Evolutionary conservation across 2,113 vertebrate species (phyloP).

Genomic region (Oryzias woworae): DNA sequence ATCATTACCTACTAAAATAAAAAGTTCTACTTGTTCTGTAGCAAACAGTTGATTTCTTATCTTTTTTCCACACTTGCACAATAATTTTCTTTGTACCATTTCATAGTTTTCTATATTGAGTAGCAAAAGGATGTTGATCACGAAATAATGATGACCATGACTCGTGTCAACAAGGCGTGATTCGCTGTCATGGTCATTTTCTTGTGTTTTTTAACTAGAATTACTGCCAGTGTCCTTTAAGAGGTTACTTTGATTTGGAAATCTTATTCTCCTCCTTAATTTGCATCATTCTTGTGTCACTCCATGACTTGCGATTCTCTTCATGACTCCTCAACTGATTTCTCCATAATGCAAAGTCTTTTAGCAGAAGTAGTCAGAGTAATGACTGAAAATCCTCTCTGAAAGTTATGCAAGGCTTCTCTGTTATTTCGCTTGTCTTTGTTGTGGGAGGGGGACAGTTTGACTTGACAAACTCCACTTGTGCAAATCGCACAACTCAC

Average conservation of each 20-base stretch:
- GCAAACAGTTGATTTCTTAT: too few species aligned
- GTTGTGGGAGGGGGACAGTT: constrained; percentile 22
- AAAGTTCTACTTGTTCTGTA: too few species aligned
- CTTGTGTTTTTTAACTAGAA: neutral
- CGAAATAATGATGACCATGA: too few species aligned
- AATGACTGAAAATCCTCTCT: neutral
- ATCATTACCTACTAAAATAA: too few species aligned
- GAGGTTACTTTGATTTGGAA: constrained; percentile 9
- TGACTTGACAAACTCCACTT: constrained; percentile 30
- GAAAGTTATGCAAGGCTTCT: neutral
- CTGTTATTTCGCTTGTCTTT: neutral
- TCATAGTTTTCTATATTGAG: too few species aligned
- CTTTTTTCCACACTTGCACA: too few species aligned
- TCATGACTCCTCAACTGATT: neutral
- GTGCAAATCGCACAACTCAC: constrained; percentile 6
- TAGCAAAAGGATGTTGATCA: too few species aligned
- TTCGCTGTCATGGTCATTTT: neutral
- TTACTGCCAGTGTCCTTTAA: constrained; percentile 1
- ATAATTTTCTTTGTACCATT: too few species aligned
- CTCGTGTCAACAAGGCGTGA: neutral
- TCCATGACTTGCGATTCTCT: neutral
- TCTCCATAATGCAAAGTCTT: neutral
- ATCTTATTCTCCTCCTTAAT: neutral
- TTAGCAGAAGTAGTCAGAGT: neutral
- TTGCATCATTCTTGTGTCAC: neutral